These are phyloP conservation scores for Ctenicera cuprea DNA, from an alignment of 2,888 invertebrate species.

Conservation along the genomic window DNA sequence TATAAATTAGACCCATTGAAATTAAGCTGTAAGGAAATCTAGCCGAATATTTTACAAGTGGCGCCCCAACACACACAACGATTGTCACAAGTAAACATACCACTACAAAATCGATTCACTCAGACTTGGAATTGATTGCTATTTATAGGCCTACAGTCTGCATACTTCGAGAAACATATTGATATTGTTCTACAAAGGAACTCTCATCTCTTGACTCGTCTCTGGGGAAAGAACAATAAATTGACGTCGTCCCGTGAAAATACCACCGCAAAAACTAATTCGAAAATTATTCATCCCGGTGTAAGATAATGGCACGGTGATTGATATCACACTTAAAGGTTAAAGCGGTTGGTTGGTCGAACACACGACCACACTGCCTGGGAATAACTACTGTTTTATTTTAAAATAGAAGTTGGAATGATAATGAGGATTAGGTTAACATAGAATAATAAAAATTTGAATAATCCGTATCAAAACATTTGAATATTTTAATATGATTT, in stretches of 20 bases:
- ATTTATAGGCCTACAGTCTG: slow-evolving; percentile 25
- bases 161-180: slow-evolving; percentile 14
- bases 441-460: too few relatives aligned
- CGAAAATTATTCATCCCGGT: slow-evolving; percentile 33
- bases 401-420: too few relatives aligned
- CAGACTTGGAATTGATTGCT: slow-evolving; percentile 29
- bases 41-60: slow-evolving; percentile 29
- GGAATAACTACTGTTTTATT: neutral
- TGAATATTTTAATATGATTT: too few relatives aligned
- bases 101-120: slow-evolving; percentile 31
- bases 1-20: slow-evolving; percentile 25
- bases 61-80: slow-evolving; percentile 18
- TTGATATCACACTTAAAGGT: slow-evolving; percentile 1
- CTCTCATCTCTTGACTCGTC: slow-evolving; percentile 10
- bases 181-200: slow-evolving; percentile 18
- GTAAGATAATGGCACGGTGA: slow-evolving; percentile 16
- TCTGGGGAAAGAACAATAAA: slow-evolving; percentile 21
- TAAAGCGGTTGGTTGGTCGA: neutral
- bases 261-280: slow-evolving; percentile 29
- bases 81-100: slow-evolving; percentile 28
- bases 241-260: slow-evolving; percentile 22
- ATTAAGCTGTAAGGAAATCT: slow-evolving; percentile 22
- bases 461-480: too few relatives aligned
- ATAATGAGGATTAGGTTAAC: too few relatives aligned
- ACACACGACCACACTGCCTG: neutral